Conservation (phyloP, 2,888 invertebrate species). For the Morpho helenor region DNA sequence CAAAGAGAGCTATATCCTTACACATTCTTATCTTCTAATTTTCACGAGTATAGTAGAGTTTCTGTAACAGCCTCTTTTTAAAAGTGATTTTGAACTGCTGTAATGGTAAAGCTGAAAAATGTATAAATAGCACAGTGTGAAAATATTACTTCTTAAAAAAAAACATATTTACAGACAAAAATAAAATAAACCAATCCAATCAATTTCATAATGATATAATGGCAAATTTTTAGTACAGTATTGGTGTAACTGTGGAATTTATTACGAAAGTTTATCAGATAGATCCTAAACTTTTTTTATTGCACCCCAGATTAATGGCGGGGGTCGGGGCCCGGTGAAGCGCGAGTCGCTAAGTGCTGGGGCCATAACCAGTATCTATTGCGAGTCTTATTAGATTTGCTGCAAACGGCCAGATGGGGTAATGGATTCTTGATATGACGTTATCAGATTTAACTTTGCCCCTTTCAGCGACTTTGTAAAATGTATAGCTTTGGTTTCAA, state of each 20-base stretch:
- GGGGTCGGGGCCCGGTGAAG: slow-evolving; percentile 7
- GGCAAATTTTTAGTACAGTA: not conserved
- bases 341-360: slow-evolving; percentile 15
- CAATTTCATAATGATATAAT: not conserved
- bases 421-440: slow-evolving; percentile 24
- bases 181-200: too few species aligned
- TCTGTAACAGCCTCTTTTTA: too few species aligned
- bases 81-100: too few species aligned
- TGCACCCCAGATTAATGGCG: slow-evolving; percentile 9
- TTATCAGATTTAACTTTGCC: slow-evolving; percentile 14
- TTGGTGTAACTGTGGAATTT: slow-evolving; percentile 5
- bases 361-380: slow-evolving; percentile 32
- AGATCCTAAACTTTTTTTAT: slow-evolving; percentile 9
- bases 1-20: too few species aligned
- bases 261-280: slow-evolving; percentile 7
- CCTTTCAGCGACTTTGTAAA: slow-evolving; percentile 4
- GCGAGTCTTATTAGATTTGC: slow-evolving; percentile 31
- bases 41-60: too few species aligned
- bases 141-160: too few species aligned
- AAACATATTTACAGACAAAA: too few species aligned
- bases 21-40: too few species aligned
- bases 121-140: too few species aligned
- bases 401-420: slow-evolving; percentile 28
- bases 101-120: too few species aligned
- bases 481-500: not conserved